phyloP scores from a whole-genome alignment of 2,113 vertebrate species.

The Dasypus novemcinctus region DNA sequence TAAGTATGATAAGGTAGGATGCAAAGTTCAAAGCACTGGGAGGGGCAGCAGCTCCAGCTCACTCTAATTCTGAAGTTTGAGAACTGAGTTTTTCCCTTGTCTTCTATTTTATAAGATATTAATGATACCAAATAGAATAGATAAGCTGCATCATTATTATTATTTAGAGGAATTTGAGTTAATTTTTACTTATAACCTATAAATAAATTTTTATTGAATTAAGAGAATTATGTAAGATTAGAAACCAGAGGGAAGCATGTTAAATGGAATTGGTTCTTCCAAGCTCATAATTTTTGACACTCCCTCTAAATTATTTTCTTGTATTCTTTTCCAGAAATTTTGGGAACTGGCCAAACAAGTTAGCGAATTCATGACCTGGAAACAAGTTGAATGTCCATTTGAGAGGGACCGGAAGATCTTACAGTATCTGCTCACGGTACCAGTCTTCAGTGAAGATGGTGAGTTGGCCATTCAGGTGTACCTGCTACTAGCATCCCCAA shows the following conservation, averaged over 20 bases:
- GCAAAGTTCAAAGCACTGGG: not conserved
- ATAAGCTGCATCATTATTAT: not conserved
- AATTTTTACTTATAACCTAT: not conserved
- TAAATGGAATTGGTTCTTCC: not conserved
- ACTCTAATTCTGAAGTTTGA: not conserved
- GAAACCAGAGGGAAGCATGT: not conserved
- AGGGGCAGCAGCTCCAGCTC: not conserved
- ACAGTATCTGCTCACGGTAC: conserved; percentile 92
- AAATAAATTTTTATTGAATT: not conserved
- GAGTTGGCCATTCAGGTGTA: conserved; percentile 49
- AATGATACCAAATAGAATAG: not conserved
- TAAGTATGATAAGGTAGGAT: conserved; percentile 67
- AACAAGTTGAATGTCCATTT: conserved; percentile 95
- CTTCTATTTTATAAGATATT: not conserved
- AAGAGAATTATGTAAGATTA: not conserved
- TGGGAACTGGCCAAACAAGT: conserved; percentile 97
- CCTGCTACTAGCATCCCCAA: not conserved
- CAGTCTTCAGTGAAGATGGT: conserved; percentile 94
- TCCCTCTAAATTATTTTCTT: conserved; percentile 1
- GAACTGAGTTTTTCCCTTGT: not conserved
- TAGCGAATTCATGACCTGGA: conserved; percentile 96
- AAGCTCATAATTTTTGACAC: not conserved
- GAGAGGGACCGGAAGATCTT: conserved; percentile 93
- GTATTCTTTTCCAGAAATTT: conserved; percentile 89
- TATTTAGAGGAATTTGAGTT: not conserved